Percentiles rank a stretch among this genome's conserved stretches.
These are phyloP conservation scores for Trachymyrmex cornetzi DNA, from an alignment of 1,140 invertebrate species.

Conservation along the genomic window DNA sequence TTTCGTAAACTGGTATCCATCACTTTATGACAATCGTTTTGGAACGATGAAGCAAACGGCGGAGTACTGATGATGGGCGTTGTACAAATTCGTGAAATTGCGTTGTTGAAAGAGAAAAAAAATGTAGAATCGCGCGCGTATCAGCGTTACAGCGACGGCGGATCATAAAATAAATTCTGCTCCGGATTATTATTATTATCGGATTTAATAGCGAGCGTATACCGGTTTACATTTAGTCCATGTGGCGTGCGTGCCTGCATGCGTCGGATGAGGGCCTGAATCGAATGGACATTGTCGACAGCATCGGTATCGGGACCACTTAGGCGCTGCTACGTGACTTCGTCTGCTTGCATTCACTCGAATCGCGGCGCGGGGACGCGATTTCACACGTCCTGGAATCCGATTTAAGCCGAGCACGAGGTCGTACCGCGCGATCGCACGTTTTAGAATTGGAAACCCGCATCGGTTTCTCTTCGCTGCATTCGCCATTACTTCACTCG, in stretches of 20 bases:
- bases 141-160: background rate
- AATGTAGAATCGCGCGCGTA: background rate
- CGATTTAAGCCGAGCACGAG: constrained; percentile 36
- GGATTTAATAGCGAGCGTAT: background rate
- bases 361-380: background rate
- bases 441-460: constrained; percentile 16
- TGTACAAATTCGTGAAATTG: background rate
- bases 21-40: constrained; percentile 5
- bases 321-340: constrained; percentile 6
- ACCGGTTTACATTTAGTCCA: constrained; percentile 26
- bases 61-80: background rate
- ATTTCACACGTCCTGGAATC: constrained; percentile 36
- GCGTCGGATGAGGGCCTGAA: constrained; percentile 18
- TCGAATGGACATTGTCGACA: constrained; percentile 20
- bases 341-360: constrained; percentile 3
- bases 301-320: constrained; percentile 12
- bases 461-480: background rate
- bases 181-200: constrained; percentile 14
- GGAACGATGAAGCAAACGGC: background rate
- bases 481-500: background rate
- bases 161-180: constrained; percentile 25
- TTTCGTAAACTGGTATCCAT: background rate
- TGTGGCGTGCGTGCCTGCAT: background rate
- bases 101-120: background rate
- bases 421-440: background rate